phyloP scores from a whole-genome alignment of 2,113 vertebrate species.

The Empidonax traillii region DNA sequence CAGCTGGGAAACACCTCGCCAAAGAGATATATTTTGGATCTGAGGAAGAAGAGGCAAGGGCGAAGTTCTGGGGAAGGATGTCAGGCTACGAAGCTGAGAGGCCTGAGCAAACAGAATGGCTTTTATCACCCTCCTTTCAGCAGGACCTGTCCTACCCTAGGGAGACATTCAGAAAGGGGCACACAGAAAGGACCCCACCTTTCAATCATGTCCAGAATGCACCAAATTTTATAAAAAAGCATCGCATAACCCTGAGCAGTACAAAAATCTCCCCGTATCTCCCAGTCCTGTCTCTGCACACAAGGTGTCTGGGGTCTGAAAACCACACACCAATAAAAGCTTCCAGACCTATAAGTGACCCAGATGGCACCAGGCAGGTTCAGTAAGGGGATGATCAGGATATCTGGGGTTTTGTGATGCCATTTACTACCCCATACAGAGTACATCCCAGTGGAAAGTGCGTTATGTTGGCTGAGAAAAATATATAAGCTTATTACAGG shows the following conservation, averaged over 20 bases:
- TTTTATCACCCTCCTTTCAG: neutral
- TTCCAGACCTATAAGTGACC: neutral
- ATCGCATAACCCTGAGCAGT: neutral
- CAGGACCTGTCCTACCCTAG: neutral
- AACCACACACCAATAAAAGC: neutral
- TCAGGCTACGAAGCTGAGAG: neutral
- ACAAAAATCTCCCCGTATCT: neutral
- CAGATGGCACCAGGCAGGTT: neutral
- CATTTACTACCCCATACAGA: neutral
- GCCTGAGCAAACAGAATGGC: neutral
- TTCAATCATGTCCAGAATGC: rapidly evolving
- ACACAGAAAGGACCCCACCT: neutral
- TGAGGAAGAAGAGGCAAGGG: neutral
- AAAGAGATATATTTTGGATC: neutral
- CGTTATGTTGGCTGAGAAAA: neutral
- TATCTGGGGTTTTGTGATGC: neutral
- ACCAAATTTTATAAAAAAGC: neutral
- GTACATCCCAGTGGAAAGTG: rapidly evolving
- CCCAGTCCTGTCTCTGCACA: neutral
- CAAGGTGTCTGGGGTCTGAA: neutral
- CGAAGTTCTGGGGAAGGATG: rapidly evolving
- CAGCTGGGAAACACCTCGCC: neutral
- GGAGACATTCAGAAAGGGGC: neutral
- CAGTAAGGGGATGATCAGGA: neutral
- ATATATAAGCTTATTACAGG: neutral